Percentiles rank a stretch among this genome's conserved stretches.
Evolutionary conservation across 1,140 invertebrate species (phyloP).

Genomic region (Ditylenchus dipsaci): DNA sequence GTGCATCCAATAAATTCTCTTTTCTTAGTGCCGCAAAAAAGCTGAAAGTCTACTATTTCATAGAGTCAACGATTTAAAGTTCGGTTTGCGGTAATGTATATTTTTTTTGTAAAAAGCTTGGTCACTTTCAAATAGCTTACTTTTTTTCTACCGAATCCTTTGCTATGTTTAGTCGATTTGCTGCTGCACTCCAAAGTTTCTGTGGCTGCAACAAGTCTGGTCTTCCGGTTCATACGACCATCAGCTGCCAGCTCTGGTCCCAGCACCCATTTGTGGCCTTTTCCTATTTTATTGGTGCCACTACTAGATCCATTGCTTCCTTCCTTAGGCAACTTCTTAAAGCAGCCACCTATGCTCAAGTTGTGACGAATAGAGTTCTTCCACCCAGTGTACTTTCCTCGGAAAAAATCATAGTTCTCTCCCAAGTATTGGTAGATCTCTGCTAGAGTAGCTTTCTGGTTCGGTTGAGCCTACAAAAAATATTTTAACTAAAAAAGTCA

Average conservation of each 20-base stretch:
- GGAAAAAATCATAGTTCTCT: constrained; percentile 76
- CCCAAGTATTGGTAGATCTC: constrained; percentile 36
- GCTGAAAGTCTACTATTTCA: too few relatives aligned
- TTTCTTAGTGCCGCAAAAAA: too few relatives aligned
- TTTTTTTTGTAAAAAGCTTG: too few relatives aligned
- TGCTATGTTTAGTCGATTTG: too few relatives aligned
- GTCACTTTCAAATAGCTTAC: too few relatives aligned
- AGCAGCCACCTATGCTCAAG: constrained; percentile 90
- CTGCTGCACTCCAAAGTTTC: too few relatives aligned
- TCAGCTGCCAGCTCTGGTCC: neutral
- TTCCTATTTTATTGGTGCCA: constrained; percentile 15
- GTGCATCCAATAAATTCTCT: too few relatives aligned
- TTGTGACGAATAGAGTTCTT: constrained; percentile 97
- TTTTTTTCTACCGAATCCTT: too few relatives aligned
- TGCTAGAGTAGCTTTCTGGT: constrained; percentile 23
- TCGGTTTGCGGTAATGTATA: too few relatives aligned
- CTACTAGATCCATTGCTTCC: neutral
- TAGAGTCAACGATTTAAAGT: too few relatives aligned
- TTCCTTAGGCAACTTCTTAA: constrained; percentile 84
- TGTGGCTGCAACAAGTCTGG: too few relatives aligned
- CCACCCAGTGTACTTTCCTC: constrained; percentile 88
- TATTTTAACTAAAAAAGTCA: neutral
- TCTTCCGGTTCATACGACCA: too few relatives aligned
- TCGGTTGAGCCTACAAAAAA: constrained; percentile 21
- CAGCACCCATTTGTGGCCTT: constrained; percentile 7